These are phyloP conservation scores for Drosophila parabipectinata DNA, from an alignment of 1,140 invertebrate genomes.

Conservation along the genomic window DNA sequence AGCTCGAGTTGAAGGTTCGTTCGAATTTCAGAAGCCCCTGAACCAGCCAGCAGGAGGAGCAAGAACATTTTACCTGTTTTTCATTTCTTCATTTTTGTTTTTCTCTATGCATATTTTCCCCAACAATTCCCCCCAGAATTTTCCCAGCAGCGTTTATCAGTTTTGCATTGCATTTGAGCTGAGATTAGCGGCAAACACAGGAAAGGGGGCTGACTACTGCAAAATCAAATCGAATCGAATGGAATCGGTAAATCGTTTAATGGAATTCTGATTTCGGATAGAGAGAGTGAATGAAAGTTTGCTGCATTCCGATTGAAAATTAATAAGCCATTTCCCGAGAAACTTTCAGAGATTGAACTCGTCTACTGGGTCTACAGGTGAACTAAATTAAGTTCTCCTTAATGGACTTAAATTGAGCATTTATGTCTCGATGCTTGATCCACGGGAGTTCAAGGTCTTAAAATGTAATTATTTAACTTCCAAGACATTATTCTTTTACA, in stretches of 20 bases:
- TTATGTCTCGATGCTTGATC: background rate
- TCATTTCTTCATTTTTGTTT: constrained; percentile 42
- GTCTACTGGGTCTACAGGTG: background rate
- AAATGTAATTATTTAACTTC: constrained; percentile 14
- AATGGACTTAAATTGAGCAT: constrained; percentile 6
- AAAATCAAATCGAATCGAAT: constrained; percentile 45
- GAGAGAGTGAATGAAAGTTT: constrained; percentile 1
- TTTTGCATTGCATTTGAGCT: constrained; percentile 77
- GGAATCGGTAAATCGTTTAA: constrained; percentile 34
- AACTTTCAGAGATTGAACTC: background rate
- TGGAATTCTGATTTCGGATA: constrained; percentile 57
- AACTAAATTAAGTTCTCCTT: background rate
- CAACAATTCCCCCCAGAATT: constrained; percentile 9
- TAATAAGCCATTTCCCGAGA: constrained; percentile 48
- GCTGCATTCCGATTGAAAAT: constrained; percentile 50
- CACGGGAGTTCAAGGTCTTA: background rate
- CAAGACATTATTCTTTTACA: constrained; percentile 25
- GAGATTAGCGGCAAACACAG: constrained; percentile 61
- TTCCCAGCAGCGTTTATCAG: constrained; percentile 60
- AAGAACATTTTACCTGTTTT: constrained; percentile 30
- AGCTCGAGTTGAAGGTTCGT: constrained; percentile 57
- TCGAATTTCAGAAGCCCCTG: constrained; percentile 32
- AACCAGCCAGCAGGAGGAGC: constrained; percentile 18
- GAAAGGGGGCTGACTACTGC: constrained; percentile 6
- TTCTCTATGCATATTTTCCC: constrained; percentile 15